Conservation (phyloP, 2,888 invertebrate species). For the Exocentrus adspersus region DNA sequence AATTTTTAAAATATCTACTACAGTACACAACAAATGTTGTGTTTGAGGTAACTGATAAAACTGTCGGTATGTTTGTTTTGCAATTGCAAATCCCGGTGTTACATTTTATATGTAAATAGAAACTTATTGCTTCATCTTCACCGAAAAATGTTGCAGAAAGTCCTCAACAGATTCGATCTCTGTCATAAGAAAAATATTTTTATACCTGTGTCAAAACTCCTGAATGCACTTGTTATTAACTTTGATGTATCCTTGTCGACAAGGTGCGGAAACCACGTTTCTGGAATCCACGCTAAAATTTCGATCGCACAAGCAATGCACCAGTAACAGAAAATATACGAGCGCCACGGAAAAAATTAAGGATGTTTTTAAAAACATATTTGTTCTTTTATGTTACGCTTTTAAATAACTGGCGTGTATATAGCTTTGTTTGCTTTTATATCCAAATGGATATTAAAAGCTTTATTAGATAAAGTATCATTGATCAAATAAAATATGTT, state of each 20-base stretch:
- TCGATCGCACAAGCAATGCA: background rate
- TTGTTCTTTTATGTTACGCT: background rate
- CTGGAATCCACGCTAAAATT: background rate
- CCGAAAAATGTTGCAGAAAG: no score
- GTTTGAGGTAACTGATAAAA: background rate
- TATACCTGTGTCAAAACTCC: slow-evolving; percentile 3
- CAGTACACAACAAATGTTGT: background rate
- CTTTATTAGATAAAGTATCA: background rate
- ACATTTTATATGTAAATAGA: no score
- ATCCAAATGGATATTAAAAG: background rate
- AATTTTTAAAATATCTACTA: background rate
- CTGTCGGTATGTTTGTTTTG: background rate
- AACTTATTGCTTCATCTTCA: no score
- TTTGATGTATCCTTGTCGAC: slow-evolving; percentile 1
- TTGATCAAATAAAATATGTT: background rate
- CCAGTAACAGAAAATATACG: background rate
- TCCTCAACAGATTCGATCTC: background rate
- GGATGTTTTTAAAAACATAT: background rate
- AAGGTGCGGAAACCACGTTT: slow-evolving; percentile 7
- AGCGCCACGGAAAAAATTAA: background rate
- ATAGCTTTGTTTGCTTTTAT: background rate
- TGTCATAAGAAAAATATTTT: background rate
- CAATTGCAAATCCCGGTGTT: background rate
- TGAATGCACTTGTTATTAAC: slow-evolving; percentile 14
- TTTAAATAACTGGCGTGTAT: background rate